Evolutionary conservation across 1,140 invertebrate species (phyloP), one percentile per base, ranked within the genome.

Genomic region (Drosophila ohnishii): DNA sequence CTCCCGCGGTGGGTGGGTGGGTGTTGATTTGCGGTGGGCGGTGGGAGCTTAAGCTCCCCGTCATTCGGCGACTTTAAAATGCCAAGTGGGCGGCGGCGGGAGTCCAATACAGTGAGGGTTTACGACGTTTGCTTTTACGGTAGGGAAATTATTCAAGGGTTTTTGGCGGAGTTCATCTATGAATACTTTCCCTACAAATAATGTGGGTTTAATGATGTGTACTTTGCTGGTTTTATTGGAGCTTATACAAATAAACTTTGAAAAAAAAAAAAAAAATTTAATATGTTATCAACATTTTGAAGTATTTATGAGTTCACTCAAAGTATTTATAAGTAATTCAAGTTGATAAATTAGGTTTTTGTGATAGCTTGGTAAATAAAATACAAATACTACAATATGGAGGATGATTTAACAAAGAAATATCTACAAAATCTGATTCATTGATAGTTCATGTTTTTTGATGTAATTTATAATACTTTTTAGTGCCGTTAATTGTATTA

Each of bases 401-500:
- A 25, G 2, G 7, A n/a, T 47, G 28, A 2, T 25, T 47, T 14
- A 0, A 47, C 3, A 25, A 25, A 47, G 10, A 2, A 22, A 45
- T 1, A 13, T 5, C 0, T 6, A 6, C 2, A 5, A 44, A 25
- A 8, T 25, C 2, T 25, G 4, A 1, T 13, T 45, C 2, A 13
- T 14, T 22, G 2, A 22, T 22, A 32, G 40, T 19, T 25, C 22
- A 13, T 19, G 19, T 22, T 19, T 19, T 16, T 8, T 28, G 25
- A 9, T 45, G n/a, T 7, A 42, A 44, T 10, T 44, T 45, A 14
- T 6, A 22, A 14, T 3, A 45, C 11, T 95, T 93, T 78, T 93
- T 94, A 22, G 94, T 95, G 76, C 95, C 95, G 2, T 95, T 81
- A 67, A 78, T 0, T 63, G 81, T 57, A 79, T 91, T 87, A 6